Evolutionary conservation across 2,888 invertebrate genomes (phyloP).

Genomic region (Acleris holmiana): DNA sequence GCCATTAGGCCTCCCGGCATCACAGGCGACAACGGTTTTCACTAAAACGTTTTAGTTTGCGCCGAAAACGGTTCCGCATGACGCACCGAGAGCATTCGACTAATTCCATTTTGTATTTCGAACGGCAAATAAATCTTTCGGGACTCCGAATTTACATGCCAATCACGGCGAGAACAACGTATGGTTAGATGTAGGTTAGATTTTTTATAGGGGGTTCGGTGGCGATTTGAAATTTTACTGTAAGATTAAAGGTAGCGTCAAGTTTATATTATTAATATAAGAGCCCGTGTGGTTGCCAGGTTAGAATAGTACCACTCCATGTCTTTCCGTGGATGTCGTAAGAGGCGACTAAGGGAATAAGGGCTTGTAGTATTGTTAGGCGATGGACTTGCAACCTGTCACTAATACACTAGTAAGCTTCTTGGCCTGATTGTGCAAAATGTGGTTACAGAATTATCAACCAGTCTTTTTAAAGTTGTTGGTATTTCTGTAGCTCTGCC

Average conservation of each 20-base stretch:
- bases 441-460: too few relatives aligned
- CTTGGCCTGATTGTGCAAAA: too few relatives aligned
- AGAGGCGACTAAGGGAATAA: too few relatives aligned
- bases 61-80: slow-evolving; percentile 1
- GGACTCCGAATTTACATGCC: not conserved
- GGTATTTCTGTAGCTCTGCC: too few relatives aligned
- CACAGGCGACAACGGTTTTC: not conserved
- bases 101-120: slow-evolving; percentile 15
- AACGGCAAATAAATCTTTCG: slow-evolving; percentile 9
- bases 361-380: too few relatives aligned
- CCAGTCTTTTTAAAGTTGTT: too few relatives aligned
- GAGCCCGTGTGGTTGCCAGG: too few relatives aligned
- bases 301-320: too few relatives aligned
- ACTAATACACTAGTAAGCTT: too few relatives aligned
- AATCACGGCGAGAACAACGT: not conserved
- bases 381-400: too few relatives aligned
- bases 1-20: not conserved
- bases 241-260: not conserved
- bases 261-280: too few relatives aligned
- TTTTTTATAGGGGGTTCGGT: not conserved
- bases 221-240: not conserved
- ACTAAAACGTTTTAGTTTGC: slow-evolving; percentile 8
- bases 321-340: too few relatives aligned
- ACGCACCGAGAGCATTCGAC: slow-evolving; percentile 12
- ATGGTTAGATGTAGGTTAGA: not conserved